Conservation (phyloP, 2,113 vertebrate genomes). For the Aptenodytes patagonicus region DNA sequence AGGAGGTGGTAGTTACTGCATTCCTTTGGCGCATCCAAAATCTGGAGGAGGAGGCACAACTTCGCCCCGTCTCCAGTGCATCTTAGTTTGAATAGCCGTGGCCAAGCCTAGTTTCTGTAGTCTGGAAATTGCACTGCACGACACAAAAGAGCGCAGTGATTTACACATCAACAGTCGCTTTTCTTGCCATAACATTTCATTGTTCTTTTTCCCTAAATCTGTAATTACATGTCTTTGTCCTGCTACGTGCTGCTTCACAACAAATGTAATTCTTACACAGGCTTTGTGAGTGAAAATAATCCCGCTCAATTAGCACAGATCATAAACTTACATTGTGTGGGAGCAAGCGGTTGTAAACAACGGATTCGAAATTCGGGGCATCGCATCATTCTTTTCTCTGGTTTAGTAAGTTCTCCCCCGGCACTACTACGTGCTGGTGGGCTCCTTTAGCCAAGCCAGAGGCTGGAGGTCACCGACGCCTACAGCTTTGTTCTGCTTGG, state of each 20-base stretch:
- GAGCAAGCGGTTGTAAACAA: neutral
- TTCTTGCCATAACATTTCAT: constrained; percentile 39
- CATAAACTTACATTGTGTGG: constrained; percentile 24
- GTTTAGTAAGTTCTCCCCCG: neutral
- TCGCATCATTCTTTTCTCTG: neutral
- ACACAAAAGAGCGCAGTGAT: neutral
- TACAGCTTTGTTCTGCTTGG: constrained; percentile 57
- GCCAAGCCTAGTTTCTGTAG: constrained; percentile 5
- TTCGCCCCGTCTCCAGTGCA: neutral
- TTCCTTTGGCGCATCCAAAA: neutral
- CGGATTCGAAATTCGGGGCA: neutral
- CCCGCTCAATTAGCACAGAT: constrained; percentile 17
- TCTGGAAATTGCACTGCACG: neutral
- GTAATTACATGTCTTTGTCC: constrained; percentile 47
- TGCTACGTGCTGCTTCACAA: constrained; percentile 34
- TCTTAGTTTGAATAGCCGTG: neutral
- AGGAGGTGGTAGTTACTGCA: neutral
- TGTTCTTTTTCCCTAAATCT: constrained; percentile 53
- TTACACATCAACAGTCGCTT: constrained; percentile 16
- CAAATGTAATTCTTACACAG: constrained; percentile 15
- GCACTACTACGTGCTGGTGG: neutral
- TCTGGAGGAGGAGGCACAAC: neutral
- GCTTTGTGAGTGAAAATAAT: constrained; percentile 52
- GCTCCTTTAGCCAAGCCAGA: constrained; percentile 11
- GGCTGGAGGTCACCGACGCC: neutral